Percentiles rank a stretch among this genome's conserved stretches.
Conservation (phyloP, 92 coral and sea anemone genomes). For the Siderastrea siderea region DNA sequence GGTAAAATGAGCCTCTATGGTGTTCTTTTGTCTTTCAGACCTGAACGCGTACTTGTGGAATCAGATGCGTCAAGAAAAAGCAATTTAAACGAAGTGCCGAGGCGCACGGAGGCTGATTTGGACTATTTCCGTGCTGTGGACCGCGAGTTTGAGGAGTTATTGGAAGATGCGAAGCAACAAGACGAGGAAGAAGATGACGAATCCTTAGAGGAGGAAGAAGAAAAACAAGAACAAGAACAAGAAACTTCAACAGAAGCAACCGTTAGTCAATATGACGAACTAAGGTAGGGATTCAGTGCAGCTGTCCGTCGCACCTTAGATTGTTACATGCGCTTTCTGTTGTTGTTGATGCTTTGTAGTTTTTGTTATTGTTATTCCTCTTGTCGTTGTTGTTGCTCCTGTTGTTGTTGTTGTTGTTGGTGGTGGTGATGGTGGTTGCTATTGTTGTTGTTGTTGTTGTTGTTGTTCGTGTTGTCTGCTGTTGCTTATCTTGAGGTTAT, state of each 20-base stretch:
- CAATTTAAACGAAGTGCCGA: not conserved
- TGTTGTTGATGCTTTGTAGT: not conserved
- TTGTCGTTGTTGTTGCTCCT: too few species aligned
- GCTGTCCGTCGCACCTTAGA: not conserved
- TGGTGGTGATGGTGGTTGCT: not conserved
- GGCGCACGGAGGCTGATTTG: not conserved
- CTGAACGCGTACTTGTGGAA: not conserved
- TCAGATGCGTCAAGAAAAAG: not conserved
- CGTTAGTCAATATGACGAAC: conserved; percentile 24
- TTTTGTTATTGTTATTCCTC: too few species aligned
- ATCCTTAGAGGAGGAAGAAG: conserved; percentile 8
- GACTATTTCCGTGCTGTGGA: not conserved
- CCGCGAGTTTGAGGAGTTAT: conserved; percentile 23
- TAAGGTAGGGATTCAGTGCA: conserved; percentile 12
- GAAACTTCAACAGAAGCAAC: conserved; percentile 30
- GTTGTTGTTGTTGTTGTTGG: too few species aligned
- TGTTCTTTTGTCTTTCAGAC: not conserved
- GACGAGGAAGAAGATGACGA: not conserved
- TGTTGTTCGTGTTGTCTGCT: too few species aligned
- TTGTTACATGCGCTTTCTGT: not conserved
- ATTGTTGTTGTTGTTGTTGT: not conserved
- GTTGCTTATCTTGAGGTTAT: too few species aligned
- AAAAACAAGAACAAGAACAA: not conserved
- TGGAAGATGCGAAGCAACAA: not conserved
- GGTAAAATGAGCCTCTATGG: not conserved